Evolutionary conservation across 1,140 invertebrate genomes (phyloP).

Genomic region (Andricus grossulariae): DNA sequence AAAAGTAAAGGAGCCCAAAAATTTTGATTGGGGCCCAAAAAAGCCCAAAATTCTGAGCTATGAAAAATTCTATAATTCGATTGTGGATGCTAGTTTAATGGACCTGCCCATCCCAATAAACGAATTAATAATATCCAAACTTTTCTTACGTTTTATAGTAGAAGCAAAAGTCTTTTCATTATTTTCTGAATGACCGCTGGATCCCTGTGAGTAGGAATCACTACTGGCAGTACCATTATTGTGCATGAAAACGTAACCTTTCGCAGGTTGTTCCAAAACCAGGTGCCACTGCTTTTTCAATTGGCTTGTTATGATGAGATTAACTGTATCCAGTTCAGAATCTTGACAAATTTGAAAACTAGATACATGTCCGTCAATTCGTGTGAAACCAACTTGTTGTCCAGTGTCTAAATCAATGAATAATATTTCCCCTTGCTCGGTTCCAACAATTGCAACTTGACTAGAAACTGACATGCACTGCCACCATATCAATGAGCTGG

Average conservation of each 20-base stretch:
- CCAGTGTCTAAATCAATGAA: conserved; percentile 84
- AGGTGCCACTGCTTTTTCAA: conserved; percentile 80
- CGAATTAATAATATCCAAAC: not conserved
- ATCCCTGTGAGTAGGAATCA: conserved; percentile 42
- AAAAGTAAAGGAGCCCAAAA: too few relatives aligned
- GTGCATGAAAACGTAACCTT: conserved; percentile 78
- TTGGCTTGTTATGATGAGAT: conserved; percentile 82
- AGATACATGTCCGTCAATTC: conserved; percentile 78
- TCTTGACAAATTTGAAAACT: conserved; percentile 82
- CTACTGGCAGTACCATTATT: conserved; percentile 64
- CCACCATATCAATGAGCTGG: conserved; percentile 83
- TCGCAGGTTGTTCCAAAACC: conserved; percentile 79
- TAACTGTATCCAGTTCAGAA: conserved; percentile 81
- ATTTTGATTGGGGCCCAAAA: too few relatives aligned
- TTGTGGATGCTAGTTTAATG: too few relatives aligned
- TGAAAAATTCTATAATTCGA: too few relatives aligned
- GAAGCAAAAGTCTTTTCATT: conserved; percentile 71
- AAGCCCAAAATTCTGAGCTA: too few relatives aligned
- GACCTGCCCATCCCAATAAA: not conserved
- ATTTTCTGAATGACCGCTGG: conserved; percentile 47
- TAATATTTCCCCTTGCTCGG: conserved; percentile 82
- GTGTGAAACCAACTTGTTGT: conserved; percentile 80
- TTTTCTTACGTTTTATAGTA: conserved; percentile 47
- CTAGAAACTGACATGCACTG: conserved; percentile 78
- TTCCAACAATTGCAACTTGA: conserved; percentile 83